Base-by-base conservation (phyloP, 2,113 vertebrate species). In the Zingel zingel region DNA sequence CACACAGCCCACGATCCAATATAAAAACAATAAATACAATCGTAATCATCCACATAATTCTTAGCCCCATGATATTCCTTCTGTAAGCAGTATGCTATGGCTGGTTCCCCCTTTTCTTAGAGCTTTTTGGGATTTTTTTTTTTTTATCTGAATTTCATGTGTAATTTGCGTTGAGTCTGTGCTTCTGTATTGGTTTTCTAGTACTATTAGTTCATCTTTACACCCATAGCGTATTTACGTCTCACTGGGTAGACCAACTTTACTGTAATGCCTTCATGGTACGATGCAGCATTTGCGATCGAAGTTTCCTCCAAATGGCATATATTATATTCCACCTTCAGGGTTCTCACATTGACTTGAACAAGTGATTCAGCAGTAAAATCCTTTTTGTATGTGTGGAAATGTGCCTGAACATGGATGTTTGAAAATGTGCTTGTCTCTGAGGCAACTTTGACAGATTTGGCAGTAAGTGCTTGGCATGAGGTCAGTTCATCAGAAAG, bases 221-320 rank as follows among this genome's bases (percentile, higher is more conserved):
- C 39, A 66, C 43, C 14, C 25, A 10, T 39, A 50, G 21, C 14
- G 19, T 61, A 36, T 63, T 16, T 47, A 19, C 21, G 50, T 64
- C 25, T 48, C 10, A 18, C 21, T 47, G 39, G 18, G 5, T 63
- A 47, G 36, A 57, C 48, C 18, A 48, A 61, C 45, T 57, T 63
- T 10, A 18, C 61, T 36, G 23, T 68, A 39, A 33, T 70, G 39
- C 36, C 59, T 30, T 63, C 36, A 53, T 68, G 30, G 25, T 74
- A 23, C 27, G 7, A 59, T 45, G 16, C n/a, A 5, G 50, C 10
- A 13, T 53, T 70, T 64, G 74, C 48, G 47, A 79, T 82, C 30
- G 74, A 80, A 50, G 50, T 83, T 67, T 59, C 11, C 45, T 53
- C 47, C 15, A 71, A 76, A 79, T 72, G 23, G 54, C n/a, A 77